Base-by-base conservation (phyloP, 2,113 vertebrate genomes). In the Climacteris rufus region DNA sequence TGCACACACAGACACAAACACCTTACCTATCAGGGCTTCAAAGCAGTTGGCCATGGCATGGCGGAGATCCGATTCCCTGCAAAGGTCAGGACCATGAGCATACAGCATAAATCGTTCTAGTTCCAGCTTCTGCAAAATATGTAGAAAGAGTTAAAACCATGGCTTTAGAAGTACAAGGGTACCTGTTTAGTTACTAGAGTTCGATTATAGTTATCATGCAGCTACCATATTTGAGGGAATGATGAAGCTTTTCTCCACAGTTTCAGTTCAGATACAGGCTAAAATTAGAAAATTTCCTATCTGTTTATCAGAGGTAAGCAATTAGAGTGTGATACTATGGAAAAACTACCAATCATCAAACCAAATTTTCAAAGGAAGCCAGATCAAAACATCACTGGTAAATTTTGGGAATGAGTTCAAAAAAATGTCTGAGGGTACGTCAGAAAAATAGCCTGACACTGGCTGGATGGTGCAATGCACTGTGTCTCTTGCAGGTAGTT, bases 41-140 rank as follows among this genome's bases (percentile, higher is more conserved):
- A 99, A 99, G 98, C 99, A 99, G 98, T 99, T 99, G 96, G 99
- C 99, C 99, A 99, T 99, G 61, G 99, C 99, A 80, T 99, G 99
- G 27, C 99, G 98, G 91, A 99, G 98, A 96, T 99, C 99, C 1
- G 99, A 99, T 95, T 99, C 99, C 84, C 99, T 98, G 96, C 99
- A 99, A 93, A 99, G 98, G 94, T 99, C 99, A 3, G 99, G 99
- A 20, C 99, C 99, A 30, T 99, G 99, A 91, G 99, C 99, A 75
- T 99, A 99, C 50, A 99, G 98, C 99, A 99, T 99, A 96, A 99
- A 99, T 63, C 99, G 98, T 94, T 99, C 99, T 86, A 99, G 95
- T 95, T 99, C 99, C 98, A 99, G 98, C 84, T 99, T 99, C 99
- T 99, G 97, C 92, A 95, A 76, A 87, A 45, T 10, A 87, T 0